Conservation (phyloP, 1,140 invertebrate species). For the Trissolcus basalis region DNA sequence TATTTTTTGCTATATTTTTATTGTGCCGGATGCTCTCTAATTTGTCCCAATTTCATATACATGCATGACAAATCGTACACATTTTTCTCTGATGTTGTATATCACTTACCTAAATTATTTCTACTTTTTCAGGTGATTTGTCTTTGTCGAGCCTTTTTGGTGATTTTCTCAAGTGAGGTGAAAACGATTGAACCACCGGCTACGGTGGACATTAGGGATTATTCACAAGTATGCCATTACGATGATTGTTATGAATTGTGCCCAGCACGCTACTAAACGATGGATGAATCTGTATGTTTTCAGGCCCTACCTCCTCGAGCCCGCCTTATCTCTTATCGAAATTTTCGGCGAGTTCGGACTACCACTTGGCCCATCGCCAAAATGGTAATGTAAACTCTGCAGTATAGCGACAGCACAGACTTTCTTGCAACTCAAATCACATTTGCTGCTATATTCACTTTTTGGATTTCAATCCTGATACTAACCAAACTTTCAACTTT, state of each 20-base stretch:
- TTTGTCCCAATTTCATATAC: constrained; percentile 19
- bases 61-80: no score
- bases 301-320: constrained; percentile 25
- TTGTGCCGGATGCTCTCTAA: constrained; percentile 4
- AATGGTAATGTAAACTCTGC: constrained; percentile 60
- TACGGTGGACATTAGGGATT: constrained; percentile 13
- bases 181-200: constrained; percentile 30
- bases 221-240: constrained; percentile 35
- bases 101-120: no score
- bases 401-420: constrained; percentile 37
- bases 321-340: constrained; percentile 55
- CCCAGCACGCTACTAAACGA: constrained; percentile 25
- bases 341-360: constrained; percentile 46
- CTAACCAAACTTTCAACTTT: constrained; percentile 49
- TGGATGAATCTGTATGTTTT: constrained; percentile 39
- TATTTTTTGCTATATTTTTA: constrained; percentile 9
- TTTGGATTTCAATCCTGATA: constrained; percentile 54
- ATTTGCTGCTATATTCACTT: constrained; percentile 56
- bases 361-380: constrained; percentile 52
- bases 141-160: constrained; percentile 14
- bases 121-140: no score
- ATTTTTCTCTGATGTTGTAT: no score
- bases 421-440: constrained; percentile 56
- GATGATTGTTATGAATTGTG: constrained; percentile 38
- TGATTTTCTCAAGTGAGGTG: constrained; percentile 14